Evolutionary conservation across 2,888 invertebrate genomes (phyloP).

Genomic region (Dynastes maya): DNA sequence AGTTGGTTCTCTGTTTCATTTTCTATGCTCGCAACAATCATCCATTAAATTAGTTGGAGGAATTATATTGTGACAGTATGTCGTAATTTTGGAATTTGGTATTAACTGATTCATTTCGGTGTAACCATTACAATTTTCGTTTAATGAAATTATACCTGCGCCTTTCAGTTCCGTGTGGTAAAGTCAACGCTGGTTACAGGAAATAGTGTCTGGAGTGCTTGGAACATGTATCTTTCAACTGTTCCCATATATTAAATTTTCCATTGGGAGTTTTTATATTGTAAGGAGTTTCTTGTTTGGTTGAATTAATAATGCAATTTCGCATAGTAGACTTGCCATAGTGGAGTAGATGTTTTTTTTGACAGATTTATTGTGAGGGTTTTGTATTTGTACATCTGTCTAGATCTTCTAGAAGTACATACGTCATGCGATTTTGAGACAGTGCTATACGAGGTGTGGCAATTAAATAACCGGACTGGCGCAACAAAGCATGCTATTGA

Average conservation of each 20-base stretch:
- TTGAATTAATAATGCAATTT: background rate
- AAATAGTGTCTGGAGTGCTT: constrained; percentile 2
- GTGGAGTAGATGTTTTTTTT: constrained; percentile 14
- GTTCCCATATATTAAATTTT: background rate
- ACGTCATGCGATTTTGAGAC: constrained; percentile 31
- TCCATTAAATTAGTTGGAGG: background rate
- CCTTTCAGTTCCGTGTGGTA: constrained; percentile 16
- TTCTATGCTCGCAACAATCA: constrained; percentile 17
- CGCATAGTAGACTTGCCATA: background rate
- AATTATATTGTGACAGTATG: background rate
- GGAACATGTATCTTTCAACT: constrained; percentile 8
- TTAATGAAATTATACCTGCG: background rate
- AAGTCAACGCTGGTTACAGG: background rate
- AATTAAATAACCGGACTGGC: too few relatives aligned
- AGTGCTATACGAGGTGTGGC: background rate
- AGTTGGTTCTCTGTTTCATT: background rate
- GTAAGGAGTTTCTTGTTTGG: background rate
- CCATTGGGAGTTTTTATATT: background rate
- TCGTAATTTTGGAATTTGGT: constrained; percentile 3
- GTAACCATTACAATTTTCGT: constrained; percentile 17
- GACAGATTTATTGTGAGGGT: background rate
- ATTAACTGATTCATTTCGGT: constrained; percentile 28
- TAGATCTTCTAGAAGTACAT: constrained; percentile 27
- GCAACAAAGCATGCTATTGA: too few relatives aligned
- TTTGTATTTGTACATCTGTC: background rate